Conservation (phyloP, 2,888 invertebrate species). For the Euphydryas editha region DNA sequence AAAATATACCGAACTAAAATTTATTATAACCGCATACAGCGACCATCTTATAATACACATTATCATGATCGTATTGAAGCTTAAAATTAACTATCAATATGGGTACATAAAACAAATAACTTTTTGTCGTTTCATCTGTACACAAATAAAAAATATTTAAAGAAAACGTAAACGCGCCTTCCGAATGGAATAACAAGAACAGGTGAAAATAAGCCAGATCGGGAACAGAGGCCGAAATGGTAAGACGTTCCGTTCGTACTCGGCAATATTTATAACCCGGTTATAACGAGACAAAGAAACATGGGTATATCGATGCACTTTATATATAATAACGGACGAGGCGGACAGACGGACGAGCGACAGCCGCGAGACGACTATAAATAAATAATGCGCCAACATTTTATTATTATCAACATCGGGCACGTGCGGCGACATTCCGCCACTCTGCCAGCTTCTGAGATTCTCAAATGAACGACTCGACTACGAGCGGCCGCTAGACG, state of each 20-base stretch:
- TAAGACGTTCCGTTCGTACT: constrained; percentile 40
- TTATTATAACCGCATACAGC: background rate
- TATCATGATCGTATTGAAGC: constrained; percentile 1
- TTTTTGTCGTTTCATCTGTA: constrained; percentile 5
- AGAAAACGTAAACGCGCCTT: constrained; percentile 10
- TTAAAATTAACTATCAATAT: background rate
- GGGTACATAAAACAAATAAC: constrained; percentile 3
- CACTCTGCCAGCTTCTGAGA: constrained; percentile 62
- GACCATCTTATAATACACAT: constrained; percentile 3
- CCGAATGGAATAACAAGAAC: constrained; percentile 21
- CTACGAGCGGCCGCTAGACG: constrained; percentile 21
- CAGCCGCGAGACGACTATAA: constrained; percentile 82
- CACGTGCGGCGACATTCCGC: constrained; percentile 80
- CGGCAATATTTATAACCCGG: constrained; percentile 44
- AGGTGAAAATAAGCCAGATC: constrained; percentile 32
- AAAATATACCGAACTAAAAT: background rate
- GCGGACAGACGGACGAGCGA: constrained; percentile 79
- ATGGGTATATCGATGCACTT: constrained; percentile 49
- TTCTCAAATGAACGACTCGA: constrained; percentile 40
- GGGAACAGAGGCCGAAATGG: constrained; percentile 24
- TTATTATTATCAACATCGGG: constrained; percentile 80
- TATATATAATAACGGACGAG: constrained; percentile 65
- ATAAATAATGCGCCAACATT: constrained; percentile 83
- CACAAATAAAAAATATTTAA: constrained; percentile 13
- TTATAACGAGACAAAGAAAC: constrained; percentile 62